phyloP scores from a whole-genome alignment of 2,113 vertebrate species.

The Cyanistes caeruleus region DNA sequence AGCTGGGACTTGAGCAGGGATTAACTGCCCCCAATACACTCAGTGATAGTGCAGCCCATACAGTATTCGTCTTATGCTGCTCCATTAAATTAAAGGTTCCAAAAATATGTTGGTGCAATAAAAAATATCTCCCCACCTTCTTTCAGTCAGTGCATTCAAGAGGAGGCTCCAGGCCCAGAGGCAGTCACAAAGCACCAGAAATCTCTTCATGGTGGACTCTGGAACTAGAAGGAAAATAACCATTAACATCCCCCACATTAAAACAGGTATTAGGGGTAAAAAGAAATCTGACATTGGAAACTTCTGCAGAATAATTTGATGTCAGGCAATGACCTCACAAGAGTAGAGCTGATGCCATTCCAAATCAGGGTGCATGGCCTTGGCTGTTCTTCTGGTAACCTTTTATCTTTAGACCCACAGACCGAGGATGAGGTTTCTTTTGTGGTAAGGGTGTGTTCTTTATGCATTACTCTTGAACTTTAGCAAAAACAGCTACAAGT shows the following conservation, averaged over 20 bases:
- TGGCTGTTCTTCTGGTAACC: background rate
- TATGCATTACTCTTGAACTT: background rate
- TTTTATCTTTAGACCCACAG: slow-evolving; percentile 14
- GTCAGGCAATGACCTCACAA: slow-evolving; percentile 65
- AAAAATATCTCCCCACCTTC: slow-evolving; percentile 85
- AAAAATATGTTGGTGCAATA: slow-evolving; percentile 41
- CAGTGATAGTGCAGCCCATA: slow-evolving; percentile 53
- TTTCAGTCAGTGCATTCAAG: slow-evolving; percentile 80
- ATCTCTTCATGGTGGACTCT: slow-evolving; percentile 85
- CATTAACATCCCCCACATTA: slow-evolving; percentile 26
- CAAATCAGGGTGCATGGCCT: background rate
- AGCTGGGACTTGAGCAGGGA: slow-evolving; percentile 57
- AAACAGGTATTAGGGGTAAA: background rate
- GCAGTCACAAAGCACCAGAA: slow-evolving; percentile 78
- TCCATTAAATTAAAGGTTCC: slow-evolving; percentile 31
- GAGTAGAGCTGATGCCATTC: slow-evolving; percentile 1
- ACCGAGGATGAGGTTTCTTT: background rate
- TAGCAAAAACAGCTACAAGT: background rate
- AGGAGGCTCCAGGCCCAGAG: slow-evolving; percentile 89
- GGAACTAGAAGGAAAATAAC: slow-evolving; percentile 78
- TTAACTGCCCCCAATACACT: slow-evolving; percentile 63
- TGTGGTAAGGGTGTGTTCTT: background rate
- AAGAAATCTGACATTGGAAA: slow-evolving; percentile 34
- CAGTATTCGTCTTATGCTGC: slow-evolving; percentile 24
- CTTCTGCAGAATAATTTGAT: slow-evolving; percentile 41